Evolutionary conservation across 2,113 vertebrate genomes (phyloP), one percentile per base, ranked within the genome.

Genomic region (Nesogale talazaci): DNA sequence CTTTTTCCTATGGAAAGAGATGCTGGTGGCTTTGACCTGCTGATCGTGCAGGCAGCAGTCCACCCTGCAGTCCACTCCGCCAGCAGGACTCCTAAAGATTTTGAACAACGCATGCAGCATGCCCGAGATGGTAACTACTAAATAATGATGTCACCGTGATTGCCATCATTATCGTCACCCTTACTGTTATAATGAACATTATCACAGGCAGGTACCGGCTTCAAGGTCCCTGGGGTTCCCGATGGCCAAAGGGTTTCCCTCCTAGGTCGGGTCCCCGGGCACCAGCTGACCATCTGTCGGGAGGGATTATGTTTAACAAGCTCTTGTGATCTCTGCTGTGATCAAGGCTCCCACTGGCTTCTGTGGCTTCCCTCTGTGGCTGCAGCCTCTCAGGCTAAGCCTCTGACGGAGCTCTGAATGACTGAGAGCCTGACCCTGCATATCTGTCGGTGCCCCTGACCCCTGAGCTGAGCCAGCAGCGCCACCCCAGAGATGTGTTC

Each of bases 241-340:
- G 0, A 0, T 1, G 79, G 88, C 57, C 36, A 87, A 77, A 57
- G 42, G 65, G 80, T 94, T 90, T 25, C 88, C 67, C 42, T 16
- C 31, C 57, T 69, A 1, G 0, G 0, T 4, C 79, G 38, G 91
- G 61, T 63, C 81, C 76, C 83, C 3, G 15, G 86, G 82, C 57
- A 52, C 83, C 86, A 65, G 91, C 91, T 87, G 97, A 79, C 97
- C 92, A 90, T 93, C 97, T 96, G 97, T 88, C 67, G 36, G 91
- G 36, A 74, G 59, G 80, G 87, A 82, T 79, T 85, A 91, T 95
- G 78, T 74, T 94, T 96, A 91, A 95, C 96, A 92, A 89, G 78
- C 91, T 77, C 90, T 79, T 69, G 42, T 94, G 85, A 96, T 95
- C 95, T 96, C 14, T 19, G 40, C 95, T 96, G 92, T 91, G 93